Conservation (phyloP, 53 echinoderm and acorn worm species). For the Henricia sp. region DNA sequence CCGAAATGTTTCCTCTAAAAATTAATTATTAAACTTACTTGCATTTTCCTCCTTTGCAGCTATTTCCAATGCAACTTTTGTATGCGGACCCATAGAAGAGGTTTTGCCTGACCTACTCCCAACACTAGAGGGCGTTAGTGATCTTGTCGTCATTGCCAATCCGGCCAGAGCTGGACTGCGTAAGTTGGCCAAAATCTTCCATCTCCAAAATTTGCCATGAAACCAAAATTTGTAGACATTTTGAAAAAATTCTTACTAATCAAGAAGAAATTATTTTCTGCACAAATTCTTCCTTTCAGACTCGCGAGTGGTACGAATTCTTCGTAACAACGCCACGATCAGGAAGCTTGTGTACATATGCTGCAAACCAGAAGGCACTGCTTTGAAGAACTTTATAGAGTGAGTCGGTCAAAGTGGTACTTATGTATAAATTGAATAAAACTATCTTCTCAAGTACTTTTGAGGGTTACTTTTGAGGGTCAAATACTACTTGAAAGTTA, state of each 20-base stretch:
- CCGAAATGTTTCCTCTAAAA: too few relatives aligned
- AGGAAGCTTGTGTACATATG: slow-evolving; percentile 69
- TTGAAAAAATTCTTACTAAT: too few relatives aligned
- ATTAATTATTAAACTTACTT: too few relatives aligned
- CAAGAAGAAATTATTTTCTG: too few relatives aligned
- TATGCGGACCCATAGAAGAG: slow-evolving; percentile 70
- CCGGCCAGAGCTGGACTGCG: slow-evolving; percentile 71
- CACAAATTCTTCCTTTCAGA: slow-evolving; percentile 20
- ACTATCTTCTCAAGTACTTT: too few relatives aligned
- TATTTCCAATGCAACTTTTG: slow-evolving; percentile 65
- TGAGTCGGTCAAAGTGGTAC: too few relatives aligned
- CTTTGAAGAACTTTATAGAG: slow-evolving; percentile 69
- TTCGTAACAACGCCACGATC: slow-evolving; percentile 57
- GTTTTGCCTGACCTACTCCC: slow-evolving; percentile 63
- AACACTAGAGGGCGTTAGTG: slow-evolving; percentile 45
- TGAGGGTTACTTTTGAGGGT: too few relatives aligned
- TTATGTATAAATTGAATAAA: too few relatives aligned
- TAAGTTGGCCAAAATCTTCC: slow-evolving; percentile 34
- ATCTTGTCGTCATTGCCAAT: slow-evolving; percentile 66
- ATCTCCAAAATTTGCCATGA: too few relatives aligned
- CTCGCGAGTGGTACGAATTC: slow-evolving; percentile 60
- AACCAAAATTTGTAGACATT: too few relatives aligned
- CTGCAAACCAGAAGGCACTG: slow-evolving; percentile 72
- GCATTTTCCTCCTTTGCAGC: too few relatives aligned
- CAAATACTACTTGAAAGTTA: too few relatives aligned